Conservation (phyloP, 2,888 invertebrate species). For the Callinectes sapidus region DNA sequence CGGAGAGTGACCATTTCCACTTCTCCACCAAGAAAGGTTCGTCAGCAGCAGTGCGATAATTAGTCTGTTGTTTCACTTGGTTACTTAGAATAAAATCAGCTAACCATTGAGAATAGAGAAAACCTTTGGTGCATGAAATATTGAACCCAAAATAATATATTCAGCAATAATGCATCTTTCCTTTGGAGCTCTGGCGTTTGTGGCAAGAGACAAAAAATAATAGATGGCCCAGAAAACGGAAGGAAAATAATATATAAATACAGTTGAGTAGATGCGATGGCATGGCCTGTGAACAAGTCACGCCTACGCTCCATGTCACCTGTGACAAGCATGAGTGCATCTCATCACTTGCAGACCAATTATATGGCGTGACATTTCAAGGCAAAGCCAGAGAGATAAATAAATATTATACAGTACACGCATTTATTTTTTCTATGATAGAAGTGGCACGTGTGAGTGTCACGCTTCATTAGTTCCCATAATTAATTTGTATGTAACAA, state of each 20-base stretch:
- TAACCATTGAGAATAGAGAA: background rate
- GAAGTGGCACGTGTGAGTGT: background rate
- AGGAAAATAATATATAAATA: background rate
- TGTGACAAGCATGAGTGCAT: background rate
- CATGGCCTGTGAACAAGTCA: background rate
- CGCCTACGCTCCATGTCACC: background rate
- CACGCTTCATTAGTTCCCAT: background rate
- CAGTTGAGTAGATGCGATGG: background rate
- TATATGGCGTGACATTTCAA: background rate
- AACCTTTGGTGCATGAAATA: background rate
- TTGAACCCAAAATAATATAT: background rate
- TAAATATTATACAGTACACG: background rate
- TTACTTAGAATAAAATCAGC: background rate
- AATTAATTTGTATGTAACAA: background rate
- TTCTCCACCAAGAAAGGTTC: constrained; percentile 72
- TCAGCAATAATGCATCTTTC: background rate
- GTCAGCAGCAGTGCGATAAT: background rate
- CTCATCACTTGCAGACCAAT: background rate
- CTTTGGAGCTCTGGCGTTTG: background rate
- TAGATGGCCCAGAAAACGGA: background rate
- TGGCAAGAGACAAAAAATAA: background rate
- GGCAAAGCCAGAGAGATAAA: background rate
- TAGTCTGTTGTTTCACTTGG: background rate
- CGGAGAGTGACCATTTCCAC: constrained; percentile 56
- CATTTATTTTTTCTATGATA: background rate